Conservation (phyloP, 2,888 invertebrate species). For the Harpalus rufipes region DNA sequence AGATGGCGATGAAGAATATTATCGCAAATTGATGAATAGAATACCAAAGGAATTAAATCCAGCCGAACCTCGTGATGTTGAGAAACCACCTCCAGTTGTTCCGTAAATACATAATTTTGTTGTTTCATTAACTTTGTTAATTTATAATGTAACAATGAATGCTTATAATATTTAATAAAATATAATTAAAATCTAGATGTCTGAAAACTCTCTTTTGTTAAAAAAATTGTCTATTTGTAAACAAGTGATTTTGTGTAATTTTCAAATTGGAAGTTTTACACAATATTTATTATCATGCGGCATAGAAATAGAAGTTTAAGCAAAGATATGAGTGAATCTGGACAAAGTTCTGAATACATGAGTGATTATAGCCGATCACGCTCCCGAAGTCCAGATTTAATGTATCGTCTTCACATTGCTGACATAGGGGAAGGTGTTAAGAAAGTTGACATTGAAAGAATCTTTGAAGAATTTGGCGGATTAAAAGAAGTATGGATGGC, state of each 20-base stretch:
- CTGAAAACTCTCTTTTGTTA: neutral
- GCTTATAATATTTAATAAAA: neutral
- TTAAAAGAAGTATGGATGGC: constrained; percentile 81
- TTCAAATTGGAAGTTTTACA: neutral
- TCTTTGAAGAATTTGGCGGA: constrained; percentile 79
- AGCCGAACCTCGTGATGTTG: constrained; percentile 8
- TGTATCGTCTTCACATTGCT: constrained; percentile 78
- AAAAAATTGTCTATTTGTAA: neutral
- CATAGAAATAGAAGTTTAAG: constrained; percentile 58
- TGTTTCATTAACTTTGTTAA: neutral
- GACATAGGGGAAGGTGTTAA: constrained; percentile 79
- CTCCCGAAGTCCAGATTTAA: constrained; percentile 75
- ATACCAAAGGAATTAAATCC: constrained; percentile 60
- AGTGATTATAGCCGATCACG: constrained; percentile 72
- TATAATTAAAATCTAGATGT: constrained; percentile 5
- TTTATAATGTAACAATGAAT: neutral
- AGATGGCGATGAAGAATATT: constrained; percentile 73
- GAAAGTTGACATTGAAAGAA: constrained; percentile 78
- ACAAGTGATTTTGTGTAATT: constrained; percentile 3
- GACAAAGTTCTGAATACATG: constrained; percentile 50
- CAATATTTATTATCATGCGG: neutral
- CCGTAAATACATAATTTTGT: neutral
- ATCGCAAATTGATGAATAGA: constrained; percentile 46
- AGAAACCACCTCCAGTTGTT: neutral
- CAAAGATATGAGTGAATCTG: constrained; percentile 51